Conservation (phyloP, 92 coral and sea anemone species). For the Plumapathes pennacea region DNA sequence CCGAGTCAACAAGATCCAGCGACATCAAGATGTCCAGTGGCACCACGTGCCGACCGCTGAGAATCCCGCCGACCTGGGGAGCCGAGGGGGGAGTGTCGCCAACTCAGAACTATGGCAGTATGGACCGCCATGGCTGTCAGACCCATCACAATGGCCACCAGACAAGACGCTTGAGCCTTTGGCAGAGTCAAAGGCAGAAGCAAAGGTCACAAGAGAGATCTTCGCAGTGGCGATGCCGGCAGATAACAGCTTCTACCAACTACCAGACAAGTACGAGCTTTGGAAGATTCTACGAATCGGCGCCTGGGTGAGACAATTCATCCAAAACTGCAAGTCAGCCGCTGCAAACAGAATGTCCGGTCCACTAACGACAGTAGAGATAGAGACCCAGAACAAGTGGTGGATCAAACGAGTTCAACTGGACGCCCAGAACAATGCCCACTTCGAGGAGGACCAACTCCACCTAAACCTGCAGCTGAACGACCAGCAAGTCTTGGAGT, state of each 20-base stretch:
- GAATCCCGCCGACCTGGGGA: constrained; percentile 20
- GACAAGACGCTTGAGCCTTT: constrained; percentile 13
- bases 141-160: constrained; percentile 28
- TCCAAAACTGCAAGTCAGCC: constrained; percentile 9
- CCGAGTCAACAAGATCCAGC: constrained; percentile 17
- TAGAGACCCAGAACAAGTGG: constrained; percentile 13
- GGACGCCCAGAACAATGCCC: constrained; percentile 1
- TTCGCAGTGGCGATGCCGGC: constrained; percentile 1
- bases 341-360: constrained; percentile 11
- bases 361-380: constrained; percentile 36
- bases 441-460: constrained; percentile 19
- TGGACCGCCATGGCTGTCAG: constrained; percentile 37
- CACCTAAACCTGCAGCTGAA: constrained; percentile 38
- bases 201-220: constrained; percentile 26
- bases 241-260: constrained; percentile 1
- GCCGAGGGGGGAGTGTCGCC: constrained; percentile 27
- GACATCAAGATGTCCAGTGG: neutral
- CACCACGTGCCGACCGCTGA: constrained; percentile 22
- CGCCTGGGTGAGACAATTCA: constrained; percentile 38
- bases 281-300: constrained; percentile 22
- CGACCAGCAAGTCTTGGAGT: constrained; percentile 19
- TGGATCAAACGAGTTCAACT: constrained; percentile 33
- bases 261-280: constrained; percentile 1
- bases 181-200: constrained; percentile 32
- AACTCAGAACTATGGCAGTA: constrained; percentile 26